Evolutionary conservation across 2,888 invertebrate species (phyloP), one percentile per base, ranked within the genome.

Genomic region (Vanessa cardui): DNA sequence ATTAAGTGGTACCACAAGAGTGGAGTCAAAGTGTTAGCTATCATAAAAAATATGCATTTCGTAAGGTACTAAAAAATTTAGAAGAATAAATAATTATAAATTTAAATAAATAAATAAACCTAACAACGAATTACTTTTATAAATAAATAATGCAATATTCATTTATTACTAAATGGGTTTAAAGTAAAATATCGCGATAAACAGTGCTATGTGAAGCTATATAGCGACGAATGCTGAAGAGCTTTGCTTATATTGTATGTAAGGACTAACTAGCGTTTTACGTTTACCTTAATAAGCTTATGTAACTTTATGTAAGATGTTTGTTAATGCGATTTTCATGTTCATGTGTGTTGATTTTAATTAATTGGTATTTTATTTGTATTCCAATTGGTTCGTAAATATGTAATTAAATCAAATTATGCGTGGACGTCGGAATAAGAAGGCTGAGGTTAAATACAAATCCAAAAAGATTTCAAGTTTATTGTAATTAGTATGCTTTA

Each of bases 161-260:
- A 1, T 26, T 7, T 21, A 21, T 6, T 20, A 12, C 5, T 12
- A 21, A 21, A 12, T 50, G 0, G 4, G 4, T 4, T 0, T 4
- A 50, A 21, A 49, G 3, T 12, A 20, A 16, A 54, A 15, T 16
- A 54, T 54, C 54, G 31, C 31, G 16, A 3, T 2, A 54, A 16
- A 31, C 31, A 31, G 54, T 16, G 54, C 49, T 8, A 62, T 33
- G 18, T n/a, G 31, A 50, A 1, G 50, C 50, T 50, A 21, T 39
- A 39, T 50, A 26, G 21, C 45, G 50, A 49, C 52, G 64, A 60
- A 52, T 18, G 45, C n/a, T 52, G n/a, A 20, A 71, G 74, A 72
- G 68, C 72, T 75, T 75, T 75, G 73, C 74, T 77, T 74, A 73
- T 75, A 73, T 73, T 70, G 74, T 74, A 69, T 73, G 74, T 72